Conservation (phyloP, 2,888 invertebrate genomes). For the Erynnis tages region DNA sequence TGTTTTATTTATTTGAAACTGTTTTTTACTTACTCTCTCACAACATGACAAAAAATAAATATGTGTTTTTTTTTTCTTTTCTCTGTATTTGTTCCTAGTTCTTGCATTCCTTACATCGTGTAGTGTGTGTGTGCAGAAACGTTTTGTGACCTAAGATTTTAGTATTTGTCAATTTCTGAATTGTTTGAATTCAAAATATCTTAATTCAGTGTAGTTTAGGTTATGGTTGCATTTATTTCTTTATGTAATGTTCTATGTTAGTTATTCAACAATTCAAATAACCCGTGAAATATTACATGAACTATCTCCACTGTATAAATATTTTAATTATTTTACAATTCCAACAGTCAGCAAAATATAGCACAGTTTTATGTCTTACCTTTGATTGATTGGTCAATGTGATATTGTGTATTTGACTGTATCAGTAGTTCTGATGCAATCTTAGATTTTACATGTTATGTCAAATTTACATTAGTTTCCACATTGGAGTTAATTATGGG, state of each 20-base stretch:
- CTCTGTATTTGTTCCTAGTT: neutral
- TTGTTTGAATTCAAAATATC: neutral
- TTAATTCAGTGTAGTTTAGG: conserved; percentile 11
- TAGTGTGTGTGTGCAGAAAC: neutral
- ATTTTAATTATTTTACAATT: neutral
- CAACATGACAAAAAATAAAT: conserved; percentile 19
- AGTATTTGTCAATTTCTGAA: conserved; percentile 14
- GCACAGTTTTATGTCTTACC: conserved; percentile 1
- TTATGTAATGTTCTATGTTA: no score
- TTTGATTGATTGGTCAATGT: conserved; percentile 5
- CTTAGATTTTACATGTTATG: conserved; percentile 32
- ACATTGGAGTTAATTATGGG: conserved; percentile 45
- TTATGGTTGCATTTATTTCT: conserved; percentile 22
- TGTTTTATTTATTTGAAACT: no score
- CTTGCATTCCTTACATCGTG: conserved; percentile 5
- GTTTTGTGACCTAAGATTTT: conserved; percentile 10
- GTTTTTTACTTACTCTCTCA: neutral
- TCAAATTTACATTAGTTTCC: conserved; percentile 37
- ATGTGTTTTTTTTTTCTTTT: no score
- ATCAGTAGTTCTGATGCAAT: conserved; percentile 12
- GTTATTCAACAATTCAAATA: neutral
- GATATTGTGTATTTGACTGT: conserved; percentile 13
- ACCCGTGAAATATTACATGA: conserved; percentile 4
- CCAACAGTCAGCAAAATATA: conserved; percentile 4
- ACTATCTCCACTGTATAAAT: no score